Evolutionary conservation across 2,888 invertebrate genomes (phyloP).

Genomic region (Eristalis pertinax): DNA sequence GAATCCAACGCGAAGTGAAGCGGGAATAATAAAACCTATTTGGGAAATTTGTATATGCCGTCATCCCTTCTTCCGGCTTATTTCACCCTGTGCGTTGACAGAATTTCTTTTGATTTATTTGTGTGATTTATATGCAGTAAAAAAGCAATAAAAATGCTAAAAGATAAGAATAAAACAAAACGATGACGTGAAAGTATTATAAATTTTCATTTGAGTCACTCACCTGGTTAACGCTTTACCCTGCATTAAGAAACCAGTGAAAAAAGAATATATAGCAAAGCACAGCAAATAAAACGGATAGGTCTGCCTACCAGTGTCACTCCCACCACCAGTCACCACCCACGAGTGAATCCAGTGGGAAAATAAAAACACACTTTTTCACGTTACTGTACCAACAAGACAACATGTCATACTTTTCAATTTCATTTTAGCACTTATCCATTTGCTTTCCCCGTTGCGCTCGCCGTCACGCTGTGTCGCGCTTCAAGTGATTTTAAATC

Average conservation of each 20-base stretch:
- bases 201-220: constrained; percentile 69
- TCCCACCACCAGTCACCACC: neutral
- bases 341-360: neutral
- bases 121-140: constrained; percentile 59
- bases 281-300: constrained; percentile 9
- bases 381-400: constrained; percentile 19
- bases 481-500: constrained; percentile 28
- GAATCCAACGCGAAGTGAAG: neutral
- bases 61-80: constrained; percentile 41
- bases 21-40: constrained; percentile 4
- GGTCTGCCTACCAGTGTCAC: neutral
- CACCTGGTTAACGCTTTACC: constrained; percentile 42
- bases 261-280: neutral
- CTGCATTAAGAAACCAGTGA: constrained; percentile 1
- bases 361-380: constrained; percentile 7
- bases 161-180: constrained; percentile 48
- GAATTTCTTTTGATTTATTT: constrained; percentile 67
- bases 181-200: constrained; percentile 53
- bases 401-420: constrained; percentile 36
- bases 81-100: constrained; percentile 44
- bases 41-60: constrained; percentile 36
- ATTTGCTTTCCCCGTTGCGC: neutral
- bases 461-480: neutral
- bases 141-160: constrained; percentile 43
- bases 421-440: constrained; percentile 10